A percentile compares a stretch with the other conserved stretches of the same genome.
These are phyloP conservation scores for Orthonyx spaldingii DNA, from an alignment of 2,113 vertebrate species.

Conservation along the genomic window DNA sequence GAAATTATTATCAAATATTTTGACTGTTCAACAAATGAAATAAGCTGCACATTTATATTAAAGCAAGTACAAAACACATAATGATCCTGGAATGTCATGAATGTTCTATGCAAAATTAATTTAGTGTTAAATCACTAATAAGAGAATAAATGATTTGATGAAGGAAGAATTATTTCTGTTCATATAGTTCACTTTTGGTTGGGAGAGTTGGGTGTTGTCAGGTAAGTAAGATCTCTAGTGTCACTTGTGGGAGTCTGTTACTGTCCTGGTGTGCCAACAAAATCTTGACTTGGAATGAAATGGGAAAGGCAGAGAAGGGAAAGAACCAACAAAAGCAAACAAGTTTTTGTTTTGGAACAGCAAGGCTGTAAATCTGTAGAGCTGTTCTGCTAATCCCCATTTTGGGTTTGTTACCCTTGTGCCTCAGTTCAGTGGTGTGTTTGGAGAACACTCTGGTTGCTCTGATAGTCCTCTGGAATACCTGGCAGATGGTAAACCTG, in stretches of 20 bases:
- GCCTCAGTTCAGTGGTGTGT: not conserved
- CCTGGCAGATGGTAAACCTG: not conserved
- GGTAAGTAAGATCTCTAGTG: not conserved
- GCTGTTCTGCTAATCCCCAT: not conserved
- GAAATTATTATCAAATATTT: not conserved
- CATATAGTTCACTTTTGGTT: not conserved
- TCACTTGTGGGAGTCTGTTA: not conserved
- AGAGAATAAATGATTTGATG: not conserved
- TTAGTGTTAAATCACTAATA: not conserved
- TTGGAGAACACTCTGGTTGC: not conserved
- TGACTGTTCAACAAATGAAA: not conserved
- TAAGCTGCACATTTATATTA: not conserved
- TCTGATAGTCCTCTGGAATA: not conserved
- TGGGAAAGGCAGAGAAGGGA: not conserved
- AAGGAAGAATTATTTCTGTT: not conserved
- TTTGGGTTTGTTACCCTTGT: not conserved
- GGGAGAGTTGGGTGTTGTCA: not conserved
- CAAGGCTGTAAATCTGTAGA: not conserved
- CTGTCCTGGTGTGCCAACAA: not conserved
- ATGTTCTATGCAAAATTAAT: not conserved
- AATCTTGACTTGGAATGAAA: not conserved
- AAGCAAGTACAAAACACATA: not conserved
- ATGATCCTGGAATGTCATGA: not conserved
- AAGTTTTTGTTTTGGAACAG: not conserved
- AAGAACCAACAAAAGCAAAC: not conserved